Percentiles rank a stretch among this genome's conserved stretches.
Evolutionary conservation across 2,888 invertebrate genomes (phyloP).

Genomic region (Chrysina gloriosa): DNA sequence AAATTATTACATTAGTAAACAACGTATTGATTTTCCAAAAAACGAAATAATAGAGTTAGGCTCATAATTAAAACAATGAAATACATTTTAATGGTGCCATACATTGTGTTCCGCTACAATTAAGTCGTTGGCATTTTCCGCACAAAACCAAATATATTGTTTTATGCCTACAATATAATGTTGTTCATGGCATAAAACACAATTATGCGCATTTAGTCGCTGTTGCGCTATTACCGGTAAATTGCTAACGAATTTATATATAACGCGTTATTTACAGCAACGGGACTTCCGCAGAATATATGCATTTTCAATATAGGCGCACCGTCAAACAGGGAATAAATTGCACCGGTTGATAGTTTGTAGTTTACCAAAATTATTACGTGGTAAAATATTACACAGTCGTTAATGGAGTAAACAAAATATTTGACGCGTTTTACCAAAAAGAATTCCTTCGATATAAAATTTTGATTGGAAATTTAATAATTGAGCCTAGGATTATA

Average conservation of each 20-base stretch:
- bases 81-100: neutral
- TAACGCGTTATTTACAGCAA: neutral
- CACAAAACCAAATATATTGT: neutral
- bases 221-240: constrained; percentile 6
- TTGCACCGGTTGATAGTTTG: neutral
- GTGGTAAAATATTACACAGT: neutral
- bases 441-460: neutral
- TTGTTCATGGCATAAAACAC: constrained; percentile 11
- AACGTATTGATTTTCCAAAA: neutral
- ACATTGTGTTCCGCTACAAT: constrained; percentile 5
- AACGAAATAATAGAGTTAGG: neutral
- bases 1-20: too few species aligned
- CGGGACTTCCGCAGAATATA: neutral
- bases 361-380: neutral
- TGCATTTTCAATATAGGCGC: neutral
- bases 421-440: neutral
- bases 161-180: neutral
- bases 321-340: neutral
- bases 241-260: constrained; percentile 19
- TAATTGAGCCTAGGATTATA: too few species aligned
- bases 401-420: neutral
- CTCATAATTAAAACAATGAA: neutral
- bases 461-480: too few species aligned
- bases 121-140: neutral
- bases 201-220: constrained; percentile 4